Conservation (phyloP, 2,888 invertebrate genomes). For the Volucella zonaria region DNA sequence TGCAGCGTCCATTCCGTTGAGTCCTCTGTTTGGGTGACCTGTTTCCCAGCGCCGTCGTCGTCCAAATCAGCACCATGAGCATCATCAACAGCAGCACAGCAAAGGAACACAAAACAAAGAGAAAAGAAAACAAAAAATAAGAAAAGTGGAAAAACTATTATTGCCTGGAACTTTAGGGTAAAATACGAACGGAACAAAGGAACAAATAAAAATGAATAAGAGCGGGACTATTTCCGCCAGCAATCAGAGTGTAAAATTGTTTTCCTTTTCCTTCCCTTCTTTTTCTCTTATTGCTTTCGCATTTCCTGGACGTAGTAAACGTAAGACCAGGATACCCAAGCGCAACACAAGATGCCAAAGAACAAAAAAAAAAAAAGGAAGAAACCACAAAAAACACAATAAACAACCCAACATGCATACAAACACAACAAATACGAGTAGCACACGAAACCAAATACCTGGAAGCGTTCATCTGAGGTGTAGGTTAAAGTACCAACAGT, state of each 20-base stretch:
- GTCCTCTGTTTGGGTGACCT: conserved; percentile 85
- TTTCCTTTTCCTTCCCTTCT: conserved; percentile 1
- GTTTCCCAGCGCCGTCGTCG: conserved; percentile 34
- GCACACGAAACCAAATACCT: conserved; percentile 74
- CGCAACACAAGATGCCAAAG: not conserved
- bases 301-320: conserved; percentile 25
- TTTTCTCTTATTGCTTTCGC: not conserved
- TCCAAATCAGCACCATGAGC: no score
- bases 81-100: not conserved
- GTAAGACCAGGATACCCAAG: not conserved
- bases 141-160: conserved; percentile 29
- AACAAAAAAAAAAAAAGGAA: no score
- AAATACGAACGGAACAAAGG: conserved; percentile 44
- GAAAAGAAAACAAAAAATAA: not conserved
- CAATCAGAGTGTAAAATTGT: conserved; percentile 66
- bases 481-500: conserved; percentile 80
- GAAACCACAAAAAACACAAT: no score
- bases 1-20: conserved; percentile 95
- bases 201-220: conserved; percentile 35
- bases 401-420: no score
- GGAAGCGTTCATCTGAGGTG: conserved; percentile 80
- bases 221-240: conserved; percentile 37
- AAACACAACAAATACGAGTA: not conserved
- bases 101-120: conserved; percentile 6
- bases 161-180: conserved; percentile 31